Evolutionary conservation across 2,888 invertebrate species (phyloP).

Genomic region (Lithophane socia): DNA sequence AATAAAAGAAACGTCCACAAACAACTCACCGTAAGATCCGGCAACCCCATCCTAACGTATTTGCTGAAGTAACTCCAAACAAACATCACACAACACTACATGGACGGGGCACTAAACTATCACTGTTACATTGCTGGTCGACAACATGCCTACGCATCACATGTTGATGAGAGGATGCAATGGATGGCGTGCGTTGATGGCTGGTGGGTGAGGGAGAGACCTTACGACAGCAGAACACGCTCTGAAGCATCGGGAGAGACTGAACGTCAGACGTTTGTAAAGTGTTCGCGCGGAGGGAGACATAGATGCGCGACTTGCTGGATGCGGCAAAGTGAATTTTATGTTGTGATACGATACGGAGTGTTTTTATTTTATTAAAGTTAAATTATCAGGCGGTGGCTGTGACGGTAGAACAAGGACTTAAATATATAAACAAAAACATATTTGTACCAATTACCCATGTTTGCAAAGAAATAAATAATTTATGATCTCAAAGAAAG

Average conservation of each 20-base stretch:
- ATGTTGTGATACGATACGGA: not conserved
- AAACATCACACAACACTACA: conserved; percentile 82
- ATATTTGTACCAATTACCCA: no score
- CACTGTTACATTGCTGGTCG: conserved; percentile 66
- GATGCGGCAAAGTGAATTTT: conserved; percentile 70
- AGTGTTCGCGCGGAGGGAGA: conserved; percentile 48
- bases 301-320: conserved; percentile 55
- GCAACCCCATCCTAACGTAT: conserved; percentile 86
- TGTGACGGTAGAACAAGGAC: no score
- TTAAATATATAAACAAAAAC: no score
- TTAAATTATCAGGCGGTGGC: not conserved
- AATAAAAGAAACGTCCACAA: conserved; percentile 28
- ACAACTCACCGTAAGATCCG: conserved; percentile 86
- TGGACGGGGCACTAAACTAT: conserved; percentile 63
- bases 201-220: conserved; percentile 71
- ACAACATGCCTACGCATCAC: conserved; percentile 51
- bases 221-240: conserved; percentile 89
- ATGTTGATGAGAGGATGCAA: conserved; percentile 61
- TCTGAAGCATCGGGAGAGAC: conserved; percentile 85
- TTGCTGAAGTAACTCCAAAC: conserved; percentile 83
- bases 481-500: no score
- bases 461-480: no score
- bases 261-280: conserved; percentile 70
- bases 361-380: not conserved
- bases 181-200: conserved; percentile 56